These are phyloP conservation scores for Psammodynastes pulverulentus DNA, from an alignment of 2,113 vertebrate species.

Conservation along the genomic window DNA sequence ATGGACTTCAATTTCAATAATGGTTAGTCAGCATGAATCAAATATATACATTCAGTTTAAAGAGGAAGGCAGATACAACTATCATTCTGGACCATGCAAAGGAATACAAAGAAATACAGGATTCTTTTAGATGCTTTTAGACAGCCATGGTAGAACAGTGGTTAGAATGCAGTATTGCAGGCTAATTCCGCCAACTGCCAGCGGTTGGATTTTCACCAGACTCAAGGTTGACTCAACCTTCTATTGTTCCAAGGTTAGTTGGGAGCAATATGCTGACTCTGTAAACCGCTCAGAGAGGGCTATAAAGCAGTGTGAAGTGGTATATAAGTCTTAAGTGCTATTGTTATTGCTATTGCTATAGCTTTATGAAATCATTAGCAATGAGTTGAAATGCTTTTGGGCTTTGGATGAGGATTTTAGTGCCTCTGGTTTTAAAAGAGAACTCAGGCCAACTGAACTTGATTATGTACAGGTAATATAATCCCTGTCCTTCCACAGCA, in stretches of 20 bases:
- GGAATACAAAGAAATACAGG: neutral
- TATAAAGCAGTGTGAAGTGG: neutral
- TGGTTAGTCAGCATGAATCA: neutral
- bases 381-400: neutral
- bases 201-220: neutral
- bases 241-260: neutral
- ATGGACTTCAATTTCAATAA: neutral
- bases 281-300: neutral
- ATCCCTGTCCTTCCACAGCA: constrained; percentile 32
- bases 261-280: neutral
- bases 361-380: neutral
- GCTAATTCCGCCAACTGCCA: neutral
- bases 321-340: neutral
- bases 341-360: neutral
- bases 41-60: neutral
- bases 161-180: neutral
- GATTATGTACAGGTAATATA: constrained; percentile 15
- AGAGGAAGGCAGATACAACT: neutral
- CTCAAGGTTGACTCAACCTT: neutral
- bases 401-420: neutral
- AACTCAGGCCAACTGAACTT: constrained; percentile 2
- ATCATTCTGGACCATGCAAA: neutral
- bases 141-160: neutral
- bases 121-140: neutral
- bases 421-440: neutral